phyloP scores from a whole-genome alignment of 2,888 invertebrate species.

The Branchipolynoe longqiensis region DNA sequence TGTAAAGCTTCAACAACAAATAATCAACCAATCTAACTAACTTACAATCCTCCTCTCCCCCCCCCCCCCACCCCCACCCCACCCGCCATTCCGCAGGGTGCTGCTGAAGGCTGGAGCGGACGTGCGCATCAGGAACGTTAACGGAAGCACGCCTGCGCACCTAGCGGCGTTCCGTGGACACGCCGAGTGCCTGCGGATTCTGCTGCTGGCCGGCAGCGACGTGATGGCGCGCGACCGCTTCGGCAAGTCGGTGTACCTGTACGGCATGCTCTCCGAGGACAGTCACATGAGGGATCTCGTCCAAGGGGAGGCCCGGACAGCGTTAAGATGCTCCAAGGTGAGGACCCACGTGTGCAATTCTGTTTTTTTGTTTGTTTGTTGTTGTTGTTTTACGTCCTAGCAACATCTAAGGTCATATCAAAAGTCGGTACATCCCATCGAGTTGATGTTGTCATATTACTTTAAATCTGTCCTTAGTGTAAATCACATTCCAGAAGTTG shows the following conservation, averaged over 20 bases:
- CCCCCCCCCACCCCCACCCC: not conserved
- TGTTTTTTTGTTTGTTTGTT: no score
- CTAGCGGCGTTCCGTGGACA: constrained; percentile 7
- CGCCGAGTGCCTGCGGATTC: constrained; percentile 16
- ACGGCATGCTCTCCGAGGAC: constrained; percentile 17
- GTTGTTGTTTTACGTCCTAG: no score
- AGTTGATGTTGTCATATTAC: no score
- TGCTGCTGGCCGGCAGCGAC: constrained; percentile 14
- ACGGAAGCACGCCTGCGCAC: constrained; percentile 27
- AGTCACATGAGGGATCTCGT: not conserved
- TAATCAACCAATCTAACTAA: no score
- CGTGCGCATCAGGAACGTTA: not conserved
- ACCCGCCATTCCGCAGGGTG: not conserved
- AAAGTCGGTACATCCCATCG: no score
- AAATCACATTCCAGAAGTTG: no score
- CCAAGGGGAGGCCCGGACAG: not conserved
- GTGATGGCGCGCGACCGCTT: not conserved
- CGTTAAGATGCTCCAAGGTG: no score
- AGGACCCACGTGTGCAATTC: no score
- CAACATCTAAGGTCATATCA: no score
- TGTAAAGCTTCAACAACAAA: no score
- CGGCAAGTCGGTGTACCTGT: constrained; percentile 18
- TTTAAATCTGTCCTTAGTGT: no score
- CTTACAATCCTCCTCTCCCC: no score
- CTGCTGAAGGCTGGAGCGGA: constrained; percentile 15